Evolutionary conservation across 1,140 invertebrate species (phyloP).

Genomic region (Plodia interpunctella): DNA sequence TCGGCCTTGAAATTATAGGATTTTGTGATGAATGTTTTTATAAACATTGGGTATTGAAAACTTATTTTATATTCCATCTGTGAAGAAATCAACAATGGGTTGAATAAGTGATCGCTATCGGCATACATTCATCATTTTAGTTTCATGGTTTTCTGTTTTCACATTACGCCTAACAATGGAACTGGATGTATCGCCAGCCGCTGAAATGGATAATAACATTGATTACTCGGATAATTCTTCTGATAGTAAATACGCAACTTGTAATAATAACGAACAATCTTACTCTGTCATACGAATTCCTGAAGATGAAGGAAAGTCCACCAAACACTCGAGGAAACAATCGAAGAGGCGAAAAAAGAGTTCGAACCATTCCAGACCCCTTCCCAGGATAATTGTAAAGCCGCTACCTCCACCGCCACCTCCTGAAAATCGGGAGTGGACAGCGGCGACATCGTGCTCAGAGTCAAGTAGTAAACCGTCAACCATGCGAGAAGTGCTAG

Average conservation of each 20-base stretch:
- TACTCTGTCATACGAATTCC: conserved; percentile 66
- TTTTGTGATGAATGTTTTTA: conserved; percentile 37
- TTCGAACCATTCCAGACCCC: conserved; percentile 81
- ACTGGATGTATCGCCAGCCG: conserved; percentile 58
- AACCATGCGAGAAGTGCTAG: conserved; percentile 92
- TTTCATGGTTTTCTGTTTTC: conserved; percentile 38
- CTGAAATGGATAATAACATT: conserved; percentile 49
- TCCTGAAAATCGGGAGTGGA: conserved; percentile 65
- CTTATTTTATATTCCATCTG: conserved; percentile 23
- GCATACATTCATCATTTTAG: conserved; percentile 49
- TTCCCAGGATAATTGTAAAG: conserved; percentile 84
- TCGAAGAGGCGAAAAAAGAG: conserved; percentile 88
- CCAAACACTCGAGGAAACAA: conserved; percentile 81
- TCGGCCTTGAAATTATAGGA: conserved; percentile 44
- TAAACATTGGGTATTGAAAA: conserved; percentile 24
- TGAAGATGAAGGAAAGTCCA: conserved; percentile 63
- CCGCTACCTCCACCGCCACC: conserved; percentile 81
- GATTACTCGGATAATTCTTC: conserved; percentile 65
- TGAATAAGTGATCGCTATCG: conserved; percentile 65
- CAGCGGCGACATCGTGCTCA: conserved; percentile 60
- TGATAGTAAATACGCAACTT: conserved; percentile 61
- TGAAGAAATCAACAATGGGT: conserved; percentile 62
- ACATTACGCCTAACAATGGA: conserved; percentile 52
- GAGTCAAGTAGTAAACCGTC: conserved; percentile 69
- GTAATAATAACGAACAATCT: conserved; percentile 58